Base-by-base conservation (phyloP, 1,140 invertebrate genomes). In the Capitella teleta region DNA sequence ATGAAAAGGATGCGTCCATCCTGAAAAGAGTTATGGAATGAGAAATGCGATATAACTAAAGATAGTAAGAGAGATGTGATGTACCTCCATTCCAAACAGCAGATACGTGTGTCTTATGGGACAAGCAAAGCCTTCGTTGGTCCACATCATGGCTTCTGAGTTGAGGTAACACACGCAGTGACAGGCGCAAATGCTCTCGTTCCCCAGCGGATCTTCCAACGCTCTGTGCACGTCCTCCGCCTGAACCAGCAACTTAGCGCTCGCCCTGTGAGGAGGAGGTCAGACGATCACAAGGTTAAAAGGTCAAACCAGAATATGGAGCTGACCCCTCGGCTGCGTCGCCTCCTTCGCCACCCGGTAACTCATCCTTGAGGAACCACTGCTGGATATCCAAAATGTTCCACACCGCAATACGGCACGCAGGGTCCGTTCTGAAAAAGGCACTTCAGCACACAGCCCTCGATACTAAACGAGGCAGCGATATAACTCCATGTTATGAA, bases 1-100 rank as follows among this genome's bases (percentile, higher is more conserved):
- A 68, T 68, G 51, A 70, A 70, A 3, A 70, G 49, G 18, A 70
- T 61, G 37, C 68, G 52, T 0, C 68, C 68, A 63, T 70, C 68
- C 64, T 68, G 50, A 3, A 44, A n/a, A 34, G 30, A 34, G 30
- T n/a, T 34, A 34, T 34, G n/a, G 8, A 34, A 10, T 10, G 8
- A 34, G 30, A 34, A 34, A n/a, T 8, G 10, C 1, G 32, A 16
- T 34, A 16, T 12, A 34, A 34, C 32, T 16, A 34, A 16, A 34
- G 32, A 12, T 34, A 12, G 32, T 10, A 34, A 34, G 10, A 16
- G 10, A 12, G 32, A 34, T 34, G 32, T 36, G 6, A 16, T 46
- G 14, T 47, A 64, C 64, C 57, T 70, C 67, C 46, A 70, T 32
- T 19, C 68, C 68, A 36, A 69, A 49, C n/a, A 70, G 61, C 21